These are phyloP conservation scores for Anhinga anhinga DNA, from an alignment of 2,113 vertebrate species.

Conservation along the genomic window DNA sequence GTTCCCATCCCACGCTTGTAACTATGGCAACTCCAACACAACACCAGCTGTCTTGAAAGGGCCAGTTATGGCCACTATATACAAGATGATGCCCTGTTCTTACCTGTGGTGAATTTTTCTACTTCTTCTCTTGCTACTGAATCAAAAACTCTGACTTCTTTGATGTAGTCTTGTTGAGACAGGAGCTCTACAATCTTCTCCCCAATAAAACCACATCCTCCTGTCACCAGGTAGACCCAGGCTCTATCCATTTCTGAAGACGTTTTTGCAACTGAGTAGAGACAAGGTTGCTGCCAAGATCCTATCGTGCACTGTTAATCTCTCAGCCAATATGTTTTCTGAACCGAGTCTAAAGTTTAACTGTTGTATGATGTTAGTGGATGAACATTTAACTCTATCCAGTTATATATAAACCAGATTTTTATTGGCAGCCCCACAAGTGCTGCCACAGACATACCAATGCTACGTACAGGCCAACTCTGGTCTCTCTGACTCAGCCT, in stretches of 20 bases:
- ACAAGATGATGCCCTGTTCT: background rate
- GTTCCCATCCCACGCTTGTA: background rate
- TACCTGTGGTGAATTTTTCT: constrained; percentile 40
- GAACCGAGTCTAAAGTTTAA: background rate
- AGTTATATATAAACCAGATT: background rate
- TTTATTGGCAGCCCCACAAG: background rate
- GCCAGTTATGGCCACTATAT: background rate
- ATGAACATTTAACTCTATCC: background rate
- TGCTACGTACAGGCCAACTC: accelerated
- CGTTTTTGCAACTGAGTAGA: background rate
- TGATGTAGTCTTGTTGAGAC: constrained; percentile 38
- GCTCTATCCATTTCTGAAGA: background rate
- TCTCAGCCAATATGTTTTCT: background rate
- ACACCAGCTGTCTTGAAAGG: background rate
- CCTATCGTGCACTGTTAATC: background rate
- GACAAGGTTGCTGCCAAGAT: background rate
- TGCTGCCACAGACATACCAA: background rate
- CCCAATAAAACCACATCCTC: constrained; percentile 56
- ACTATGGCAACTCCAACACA: background rate
- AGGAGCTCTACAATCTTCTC: constrained; percentile 23
- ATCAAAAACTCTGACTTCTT: constrained; percentile 56
- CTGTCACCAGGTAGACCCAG: constrained; percentile 51
- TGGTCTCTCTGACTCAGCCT: background rate
- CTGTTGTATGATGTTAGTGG: background rate
- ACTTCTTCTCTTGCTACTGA: constrained; percentile 2